These are phyloP conservation scores for Marmota flaviventris DNA, from an alignment of 2,113 vertebrate genomes.

Conservation along the genomic window DNA sequence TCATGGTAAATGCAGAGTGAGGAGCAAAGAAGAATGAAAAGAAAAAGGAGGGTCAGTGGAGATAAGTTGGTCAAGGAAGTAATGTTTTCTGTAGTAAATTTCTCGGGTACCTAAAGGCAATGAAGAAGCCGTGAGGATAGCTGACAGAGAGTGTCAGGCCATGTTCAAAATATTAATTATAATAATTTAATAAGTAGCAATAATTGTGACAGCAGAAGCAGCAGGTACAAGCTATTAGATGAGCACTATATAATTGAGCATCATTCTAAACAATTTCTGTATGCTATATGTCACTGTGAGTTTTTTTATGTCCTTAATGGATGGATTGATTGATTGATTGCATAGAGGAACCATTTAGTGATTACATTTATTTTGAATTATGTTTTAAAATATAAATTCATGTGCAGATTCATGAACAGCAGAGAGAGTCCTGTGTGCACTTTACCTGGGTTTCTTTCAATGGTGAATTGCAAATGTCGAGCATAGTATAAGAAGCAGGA, in stretches of 20 bases:
- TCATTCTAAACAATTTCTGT: constrained; percentile 15
- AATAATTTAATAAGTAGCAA: not conserved
- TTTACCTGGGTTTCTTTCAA: not conserved
- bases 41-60: not conserved
- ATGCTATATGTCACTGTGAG: not conserved
- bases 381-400: not conserved
- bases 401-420: not conserved
- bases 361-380: constrained; percentile 13
- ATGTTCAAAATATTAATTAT: not conserved
- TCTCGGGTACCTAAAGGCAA: not conserved
- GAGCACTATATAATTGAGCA: not conserved
- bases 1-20: not conserved
- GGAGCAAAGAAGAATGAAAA: not conserved
- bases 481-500: not conserved
- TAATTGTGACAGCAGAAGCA: not conserved
- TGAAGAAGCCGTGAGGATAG: constrained; percentile 13
- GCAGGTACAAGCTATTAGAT: not conserved
- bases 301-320: not conserved
- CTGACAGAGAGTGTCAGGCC: not conserved
- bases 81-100: not conserved
- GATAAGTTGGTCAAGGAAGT: not conserved
- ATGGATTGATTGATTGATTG: not conserved
- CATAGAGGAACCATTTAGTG: not conserved
- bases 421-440: not conserved
- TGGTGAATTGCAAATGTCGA: not conserved